Evolutionary conservation across 2,113 vertebrate genomes (phyloP).

Genomic region (Microtus ochrogaster): DNA sequence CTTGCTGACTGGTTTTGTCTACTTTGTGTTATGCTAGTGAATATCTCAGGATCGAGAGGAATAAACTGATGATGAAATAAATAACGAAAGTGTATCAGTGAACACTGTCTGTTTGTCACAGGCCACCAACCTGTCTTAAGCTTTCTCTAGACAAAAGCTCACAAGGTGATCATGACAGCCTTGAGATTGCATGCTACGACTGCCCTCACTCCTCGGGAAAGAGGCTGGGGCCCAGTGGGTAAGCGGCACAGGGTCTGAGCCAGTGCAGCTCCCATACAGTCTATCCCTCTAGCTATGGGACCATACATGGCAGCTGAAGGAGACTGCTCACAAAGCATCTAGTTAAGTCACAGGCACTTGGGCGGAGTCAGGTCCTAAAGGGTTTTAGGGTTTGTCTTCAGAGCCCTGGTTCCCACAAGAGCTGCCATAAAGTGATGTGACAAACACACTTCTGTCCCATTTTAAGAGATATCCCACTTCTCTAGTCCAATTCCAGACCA

Average conservation of each 20-base stretch:
- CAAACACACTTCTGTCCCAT: not conserved
- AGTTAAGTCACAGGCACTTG: not conserved
- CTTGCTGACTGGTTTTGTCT: not conserved
- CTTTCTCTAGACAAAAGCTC: not conserved
- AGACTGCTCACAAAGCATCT: not conserved
- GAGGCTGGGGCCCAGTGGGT: not conserved
- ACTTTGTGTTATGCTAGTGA: constrained; percentile 23
- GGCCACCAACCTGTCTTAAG: not conserved
- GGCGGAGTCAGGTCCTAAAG: not conserved
- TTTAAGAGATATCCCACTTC: not conserved
- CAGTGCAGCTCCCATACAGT: no score
- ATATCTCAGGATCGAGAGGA: not conserved
- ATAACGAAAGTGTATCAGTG: not conserved
- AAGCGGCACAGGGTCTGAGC: not conserved
- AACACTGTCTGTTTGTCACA: not conserved
- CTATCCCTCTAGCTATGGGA: accelerated
- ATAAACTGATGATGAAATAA: not conserved
- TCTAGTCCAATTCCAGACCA: not conserved
- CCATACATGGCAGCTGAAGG: not conserved
- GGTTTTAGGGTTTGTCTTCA: not conserved
- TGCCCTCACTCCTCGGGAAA: not conserved
- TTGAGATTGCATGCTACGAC: not conserved
- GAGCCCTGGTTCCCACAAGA: not conserved
- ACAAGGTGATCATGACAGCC: not conserved
- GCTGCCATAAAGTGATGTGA: not conserved